Base-by-base conservation (phyloP, 2,113 vertebrate species). In the Vicugna pacos region DNA sequence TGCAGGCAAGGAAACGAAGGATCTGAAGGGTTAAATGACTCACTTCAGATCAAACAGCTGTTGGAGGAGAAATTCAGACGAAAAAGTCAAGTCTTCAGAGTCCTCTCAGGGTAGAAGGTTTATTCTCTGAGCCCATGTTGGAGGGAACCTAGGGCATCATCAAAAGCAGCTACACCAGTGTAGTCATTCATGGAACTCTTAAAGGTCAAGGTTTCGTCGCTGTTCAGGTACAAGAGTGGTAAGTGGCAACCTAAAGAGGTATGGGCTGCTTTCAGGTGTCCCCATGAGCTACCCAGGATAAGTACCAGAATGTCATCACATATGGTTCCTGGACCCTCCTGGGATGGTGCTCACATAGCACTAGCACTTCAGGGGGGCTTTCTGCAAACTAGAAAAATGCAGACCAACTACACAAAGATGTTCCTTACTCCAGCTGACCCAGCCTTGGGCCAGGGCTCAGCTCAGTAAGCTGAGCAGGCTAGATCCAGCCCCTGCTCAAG, bases 1-100 rank as follows among this genome's bases (percentile, higher is more conserved):
- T 75, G 94, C 3, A 97, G 52, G 64, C 69, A 95, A 94, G 38
- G 46, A 91, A 88, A 90, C 0, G 3, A 65, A 73, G 73, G 38
- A 58, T 86, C 28, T 77, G 19, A 84, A 90, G 48, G 52, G n/a
- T 32, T 65, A 84, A 72, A 80, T 72, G 80, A 72, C 69, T 95
- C 67, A 83, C 32, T 56, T 28, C 76, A 85, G 58, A 72, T 81
- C 26, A 90, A 77, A 77, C 14, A 85, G 24, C 28, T 70, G 4
- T 73, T 30, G 16, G 26, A 56, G 8, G 28, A 56, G 1, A 10
- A 10, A 35, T 32, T 96, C 77, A 86, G 35, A 60, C 26, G 0
- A 22, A 95, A 95, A 84, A 54, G 38, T 58, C 60, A 76, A 50
- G 48, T 54, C 76, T 75, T 87, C 35, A 62, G 52, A 94, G 56